Evolutionary conservation across 2,113 vertebrate species (phyloP).

Genomic region (Aix galericulata): DNA sequence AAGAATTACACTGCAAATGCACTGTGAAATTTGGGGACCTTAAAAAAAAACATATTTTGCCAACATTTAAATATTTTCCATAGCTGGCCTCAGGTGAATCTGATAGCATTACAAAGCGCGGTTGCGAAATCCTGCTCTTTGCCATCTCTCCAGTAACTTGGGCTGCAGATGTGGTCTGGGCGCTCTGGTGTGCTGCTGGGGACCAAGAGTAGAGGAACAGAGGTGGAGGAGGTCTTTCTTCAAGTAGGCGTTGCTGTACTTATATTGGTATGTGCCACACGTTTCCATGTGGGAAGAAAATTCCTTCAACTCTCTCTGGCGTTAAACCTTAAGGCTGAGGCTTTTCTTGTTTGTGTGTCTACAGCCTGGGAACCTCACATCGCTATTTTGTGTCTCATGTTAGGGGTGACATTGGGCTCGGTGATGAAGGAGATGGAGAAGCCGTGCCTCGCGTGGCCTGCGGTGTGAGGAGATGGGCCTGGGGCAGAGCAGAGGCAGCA

Average conservation of each 20-base stretch:
- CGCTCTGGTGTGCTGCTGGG: neutral
- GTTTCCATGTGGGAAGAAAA: neutral
- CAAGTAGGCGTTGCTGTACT: neutral
- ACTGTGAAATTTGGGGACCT: neutral
- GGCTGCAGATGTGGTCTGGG: neutral
- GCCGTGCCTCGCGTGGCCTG: fast-evolving
- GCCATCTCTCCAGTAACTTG: neutral
- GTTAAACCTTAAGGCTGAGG: neutral
- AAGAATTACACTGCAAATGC: neutral
- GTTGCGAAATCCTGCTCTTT: neutral
- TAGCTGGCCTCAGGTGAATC: neutral
- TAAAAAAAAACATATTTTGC: neutral
- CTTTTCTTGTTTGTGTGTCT: neutral
- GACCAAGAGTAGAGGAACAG: neutral
- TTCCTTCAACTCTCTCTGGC: neutral
- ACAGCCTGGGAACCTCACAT: neutral
- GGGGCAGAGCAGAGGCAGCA: neutral
- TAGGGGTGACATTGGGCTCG: constrained; percentile 25
- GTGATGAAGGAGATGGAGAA: neutral
- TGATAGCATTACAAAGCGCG: neutral
- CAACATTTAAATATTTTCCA: neutral
- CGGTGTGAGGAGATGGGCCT: neutral
- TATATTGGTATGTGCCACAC: neutral
- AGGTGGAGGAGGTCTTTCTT: neutral
- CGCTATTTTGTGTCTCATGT: neutral